Conservation (phyloP, 2,113 vertebrate genomes). For the Corynorhinus townsendii region DNA sequence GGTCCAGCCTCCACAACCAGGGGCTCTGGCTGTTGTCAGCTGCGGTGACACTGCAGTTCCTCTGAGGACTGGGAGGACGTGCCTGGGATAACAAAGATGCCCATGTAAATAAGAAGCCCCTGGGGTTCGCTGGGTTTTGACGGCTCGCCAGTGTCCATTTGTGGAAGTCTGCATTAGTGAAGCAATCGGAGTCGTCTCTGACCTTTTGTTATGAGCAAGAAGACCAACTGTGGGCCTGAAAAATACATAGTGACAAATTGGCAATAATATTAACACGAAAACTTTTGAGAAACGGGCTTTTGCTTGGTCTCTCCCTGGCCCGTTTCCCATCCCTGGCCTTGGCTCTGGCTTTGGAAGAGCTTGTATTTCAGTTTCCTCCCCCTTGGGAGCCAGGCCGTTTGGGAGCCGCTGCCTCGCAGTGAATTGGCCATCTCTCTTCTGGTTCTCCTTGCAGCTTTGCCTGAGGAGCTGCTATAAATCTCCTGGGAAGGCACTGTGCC, state of each 20-base stretch:
- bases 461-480: background rate
- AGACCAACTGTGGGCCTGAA: background rate
- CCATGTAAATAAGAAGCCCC: slow-evolving; percentile 44
- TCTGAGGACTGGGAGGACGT: background rate
- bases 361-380: background rate
- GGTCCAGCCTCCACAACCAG: background rate
- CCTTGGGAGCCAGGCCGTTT: background rate
- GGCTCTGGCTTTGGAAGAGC: background rate
- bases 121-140: slow-evolving; percentile 44
- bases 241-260: slow-evolving; percentile 30
- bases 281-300: slow-evolving; percentile 32
- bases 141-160: slow-evolving; percentile 44
- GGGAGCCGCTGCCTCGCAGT: background rate
- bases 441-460: background rate
- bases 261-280: slow-evolving; percentile 36
- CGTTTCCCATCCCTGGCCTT: background rate
- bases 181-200: slow-evolving; percentile 1
- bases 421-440: background rate
- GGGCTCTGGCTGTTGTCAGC: slow-evolving; percentile 24
- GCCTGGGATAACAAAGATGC: slow-evolving; percentile 42
- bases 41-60: background rate
- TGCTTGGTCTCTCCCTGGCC: background rate
- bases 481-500: background rate
- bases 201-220: slow-evolving; percentile 43
- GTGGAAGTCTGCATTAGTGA: slow-evolving; percentile 46